phyloP scores from a whole-genome alignment of 1,140 invertebrate genomes.

The Copidosoma floridanum region DNA sequence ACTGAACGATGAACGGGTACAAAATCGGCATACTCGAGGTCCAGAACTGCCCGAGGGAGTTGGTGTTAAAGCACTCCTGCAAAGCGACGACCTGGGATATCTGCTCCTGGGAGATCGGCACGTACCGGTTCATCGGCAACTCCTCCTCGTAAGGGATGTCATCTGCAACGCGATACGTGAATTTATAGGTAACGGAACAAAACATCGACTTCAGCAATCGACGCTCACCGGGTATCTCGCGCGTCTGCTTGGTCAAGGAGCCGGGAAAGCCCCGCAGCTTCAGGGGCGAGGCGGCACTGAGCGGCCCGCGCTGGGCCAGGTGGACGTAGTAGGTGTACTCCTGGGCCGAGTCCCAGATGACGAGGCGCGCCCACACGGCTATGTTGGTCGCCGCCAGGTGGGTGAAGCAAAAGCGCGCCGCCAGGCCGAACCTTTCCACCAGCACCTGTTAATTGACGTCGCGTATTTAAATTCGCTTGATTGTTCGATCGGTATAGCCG shows the following conservation, averaged over 20 bases:
- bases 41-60: conserved; percentile 62
- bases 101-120: conserved; percentile 50
- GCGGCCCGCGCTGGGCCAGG: conserved; percentile 46
- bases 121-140: conserved; percentile 22
- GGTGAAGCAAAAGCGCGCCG: conserved; percentile 62
- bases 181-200: too few species aligned
- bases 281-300: conserved; percentile 47
- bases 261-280: conserved; percentile 53
- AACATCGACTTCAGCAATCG: too few species aligned
- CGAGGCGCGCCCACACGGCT: conserved; percentile 62
- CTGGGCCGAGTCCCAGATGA: conserved; percentile 62
- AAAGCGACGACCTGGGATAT: conserved; percentile 59
- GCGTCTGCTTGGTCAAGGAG: conserved; percentile 43
- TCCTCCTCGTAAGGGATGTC: neutral
- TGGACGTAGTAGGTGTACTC: conserved; percentile 60
- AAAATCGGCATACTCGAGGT: conserved; percentile 63
- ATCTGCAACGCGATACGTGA: neutral
- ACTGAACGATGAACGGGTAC: conserved; percentile 65
- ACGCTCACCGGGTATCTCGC: conserved; percentile 9
- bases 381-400: conserved; percentile 64
- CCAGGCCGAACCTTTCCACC: conserved; percentile 59
- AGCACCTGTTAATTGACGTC: too few species aligned
- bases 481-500: too few species aligned
- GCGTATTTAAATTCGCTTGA: too few species aligned
- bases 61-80: conserved; percentile 62